Base-by-base conservation (phyloP, 1,140 invertebrate species). In the Ptiloglossa arizonensis region DNA sequence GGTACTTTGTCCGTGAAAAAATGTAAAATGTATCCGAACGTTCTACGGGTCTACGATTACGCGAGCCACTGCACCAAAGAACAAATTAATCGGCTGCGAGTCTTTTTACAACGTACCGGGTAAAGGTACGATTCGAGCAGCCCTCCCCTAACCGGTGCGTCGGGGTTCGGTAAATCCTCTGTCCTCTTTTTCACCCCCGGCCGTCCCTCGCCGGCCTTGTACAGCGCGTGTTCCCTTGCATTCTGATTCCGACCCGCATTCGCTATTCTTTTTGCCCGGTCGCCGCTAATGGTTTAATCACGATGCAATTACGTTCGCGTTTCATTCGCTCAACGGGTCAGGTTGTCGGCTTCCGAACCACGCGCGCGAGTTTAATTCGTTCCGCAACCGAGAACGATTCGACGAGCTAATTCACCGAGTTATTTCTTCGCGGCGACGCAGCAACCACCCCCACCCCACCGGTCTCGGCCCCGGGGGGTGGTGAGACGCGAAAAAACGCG, bases 211-310 rank as follows among this genome's bases (percentile, higher is more conserved):
- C 27, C 27, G 6, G n/a, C n/a, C n/a, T n/a, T n/a, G n/a, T n/a
- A n/a, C n/a, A n/a, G n/a, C 11, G 8, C 29, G 17, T 5, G 56
- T 41, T 46, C 41, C 19, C 17, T 17, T 19, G 38, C 66, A 41
- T 72, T 70, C 72, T 52, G 50, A 81, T 75, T 41, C 22, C 64
- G 44, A 38, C 17, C 13, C 44, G 71, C 50, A 54, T 59, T 82
- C 50, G 24, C 62, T 81, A 35, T 79, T 83, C 81, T 78, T 71
- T 59, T 32, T 44, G 48, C 48, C 48, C 19, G 19, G 11, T 1
- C 48, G 19, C 41, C 32, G 80, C 15, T 79, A 83, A 83, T 79
- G 75, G 67, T 63, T 79, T 83, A 83, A 83, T 83, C 74, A 79
- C 80, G 69, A 82, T 73, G 71, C 80, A 68, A 83, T 83, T 82